phyloP scores from a whole-genome alignment of 2,797 vertebrate species.

The Stomatorhinus walkeri region DNA sequence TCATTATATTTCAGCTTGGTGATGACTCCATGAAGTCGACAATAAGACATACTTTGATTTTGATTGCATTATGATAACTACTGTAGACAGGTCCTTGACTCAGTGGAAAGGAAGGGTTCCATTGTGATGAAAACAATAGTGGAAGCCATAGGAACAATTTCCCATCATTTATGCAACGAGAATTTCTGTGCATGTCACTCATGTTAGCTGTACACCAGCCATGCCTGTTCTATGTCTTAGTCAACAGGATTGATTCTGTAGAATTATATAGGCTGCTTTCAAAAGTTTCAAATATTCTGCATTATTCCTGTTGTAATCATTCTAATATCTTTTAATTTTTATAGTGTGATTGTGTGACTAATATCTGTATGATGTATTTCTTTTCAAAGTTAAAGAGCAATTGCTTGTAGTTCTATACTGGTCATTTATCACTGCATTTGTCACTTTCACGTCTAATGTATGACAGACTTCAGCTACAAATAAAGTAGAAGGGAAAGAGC shows the following conservation, averaged over 20 bases:
- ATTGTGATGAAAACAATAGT: neutral
- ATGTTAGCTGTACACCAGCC: neutral
- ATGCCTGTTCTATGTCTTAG: neutral
- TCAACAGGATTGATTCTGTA: neutral
- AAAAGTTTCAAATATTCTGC: neutral
- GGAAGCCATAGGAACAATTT: neutral
- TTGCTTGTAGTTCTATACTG: neutral
- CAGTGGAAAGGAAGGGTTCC: neutral
- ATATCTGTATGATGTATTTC: neutral
- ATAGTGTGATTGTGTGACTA: neutral
- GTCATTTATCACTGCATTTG: neutral
- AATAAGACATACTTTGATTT: neutral
- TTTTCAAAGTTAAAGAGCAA: neutral
- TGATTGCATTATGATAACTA: neutral
- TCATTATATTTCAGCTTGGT: neutral
- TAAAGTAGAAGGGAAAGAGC: neutral
- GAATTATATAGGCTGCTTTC: neutral
- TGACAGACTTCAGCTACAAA: neutral
- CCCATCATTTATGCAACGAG: neutral
- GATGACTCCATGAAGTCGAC: neutral
- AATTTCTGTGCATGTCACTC: neutral
- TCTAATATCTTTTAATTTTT: neutral
- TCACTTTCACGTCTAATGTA: neutral
- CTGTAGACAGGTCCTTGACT: neutral
- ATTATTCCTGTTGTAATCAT: neutral